Evolutionary conservation across 2,797 vertebrate species (phyloP).

Genomic region (Halcyon smyrnensis): DNA sequence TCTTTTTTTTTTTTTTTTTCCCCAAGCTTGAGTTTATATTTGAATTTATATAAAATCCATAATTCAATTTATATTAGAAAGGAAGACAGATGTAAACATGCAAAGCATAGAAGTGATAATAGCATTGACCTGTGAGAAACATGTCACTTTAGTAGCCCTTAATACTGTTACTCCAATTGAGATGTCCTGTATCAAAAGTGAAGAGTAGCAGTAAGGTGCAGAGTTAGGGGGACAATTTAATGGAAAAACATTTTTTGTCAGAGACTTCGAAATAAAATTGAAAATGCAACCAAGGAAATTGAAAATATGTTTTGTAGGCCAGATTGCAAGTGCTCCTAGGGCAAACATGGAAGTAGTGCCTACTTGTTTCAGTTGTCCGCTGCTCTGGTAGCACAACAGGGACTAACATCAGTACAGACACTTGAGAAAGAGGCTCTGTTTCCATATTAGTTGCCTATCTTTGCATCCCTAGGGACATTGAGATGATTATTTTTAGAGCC

Average conservation of each 20-base stretch:
- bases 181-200: background rate
- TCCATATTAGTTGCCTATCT: background rate
- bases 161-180: background rate
- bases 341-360: background rate
- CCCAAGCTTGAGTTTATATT: background rate
- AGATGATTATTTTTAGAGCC: background rate
- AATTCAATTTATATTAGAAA: background rate
- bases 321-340: background rate
- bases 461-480: background rate
- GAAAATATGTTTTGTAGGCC: background rate
- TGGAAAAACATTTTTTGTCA: background rate
- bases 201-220: background rate
- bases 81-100: background rate
- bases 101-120: background rate
- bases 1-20: fast-evolving
- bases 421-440: background rate
- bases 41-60: background rate
- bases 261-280: background rate
- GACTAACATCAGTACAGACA: background rate
- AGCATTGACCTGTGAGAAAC: background rate
- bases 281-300: background rate
- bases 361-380: background rate
- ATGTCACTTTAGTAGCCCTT: background rate
- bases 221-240: background rate
- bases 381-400: background rate